Evolutionary conservation across 2,888 invertebrate genomes (phyloP), one percentile per base, ranked within the genome.

Genomic region (Embidobia sp.): DNA sequence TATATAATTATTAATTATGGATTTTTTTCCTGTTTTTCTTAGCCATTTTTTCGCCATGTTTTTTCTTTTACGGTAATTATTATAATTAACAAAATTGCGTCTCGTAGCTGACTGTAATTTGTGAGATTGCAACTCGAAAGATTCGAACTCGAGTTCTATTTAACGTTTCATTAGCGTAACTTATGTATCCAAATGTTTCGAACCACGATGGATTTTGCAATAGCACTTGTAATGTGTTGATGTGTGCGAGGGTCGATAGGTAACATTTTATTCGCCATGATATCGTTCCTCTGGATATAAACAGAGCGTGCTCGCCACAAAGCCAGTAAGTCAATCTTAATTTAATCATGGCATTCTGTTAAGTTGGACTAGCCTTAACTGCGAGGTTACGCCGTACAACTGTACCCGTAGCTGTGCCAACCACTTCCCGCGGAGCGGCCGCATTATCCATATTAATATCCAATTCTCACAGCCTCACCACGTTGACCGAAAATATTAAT

Each of bases 251-350:
- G 48, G 29, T 8, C 53, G 27, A 63, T 55, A 18, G 53, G 40
- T 26, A 55, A 55, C 26, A 69, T 75, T 75, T 75, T 64, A 63
- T 69, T 64, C 35, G 46, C 13, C 7, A 29, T 19, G 33, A 51
- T 46, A 53, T 16, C 26, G 57, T 46, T 26, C 5, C 55, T 29
- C 29, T 11, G 33, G 37, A 46, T 74, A 73, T 63, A 55, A 73
- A 73, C 77, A 63, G 31, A 66, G 59, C 53, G 26, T 49, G 46
- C 44, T 18, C 46, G 57, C 73, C 73, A 18, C 73, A 78, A 69
- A 78, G 69, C 78, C 79, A 80, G 81, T 70, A 76, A 82, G 80
- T 80, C 78, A 81, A 79, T 80, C 77, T 79, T 80, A 79, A 81
- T 82, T 80, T 79, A 80, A 80, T 80, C 73, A 79, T 69, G 59